These are phyloP conservation scores for Dryococelus australis DNA, from an alignment of 2,888 invertebrate species.

Conservation along the genomic window DNA sequence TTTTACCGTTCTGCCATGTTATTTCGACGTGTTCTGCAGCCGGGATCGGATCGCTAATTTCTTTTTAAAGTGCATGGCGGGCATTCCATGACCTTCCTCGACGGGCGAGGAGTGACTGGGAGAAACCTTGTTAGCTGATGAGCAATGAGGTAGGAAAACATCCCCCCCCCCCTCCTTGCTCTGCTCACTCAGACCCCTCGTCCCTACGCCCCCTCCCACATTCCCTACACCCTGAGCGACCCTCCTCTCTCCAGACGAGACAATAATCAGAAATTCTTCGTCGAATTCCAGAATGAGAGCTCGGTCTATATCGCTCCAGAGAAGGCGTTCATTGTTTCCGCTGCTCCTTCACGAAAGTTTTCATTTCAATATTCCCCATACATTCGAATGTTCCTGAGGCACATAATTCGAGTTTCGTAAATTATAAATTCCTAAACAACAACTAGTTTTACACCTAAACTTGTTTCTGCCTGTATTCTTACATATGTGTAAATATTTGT, in stretches of 20 bases:
- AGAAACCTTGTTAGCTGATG: conserved; percentile 43
- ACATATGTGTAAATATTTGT: too few relatives aligned
- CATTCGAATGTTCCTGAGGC: too few relatives aligned
- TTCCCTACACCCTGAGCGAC: neutral
- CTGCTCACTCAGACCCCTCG: neutral
- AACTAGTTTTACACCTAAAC: too few relatives aligned
- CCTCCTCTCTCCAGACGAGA: conserved; percentile 12
- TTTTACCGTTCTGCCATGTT: conserved; percentile 33
- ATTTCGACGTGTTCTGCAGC: conserved; percentile 45
- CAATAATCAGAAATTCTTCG: conserved; percentile 18
- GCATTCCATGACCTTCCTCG: conserved; percentile 31
- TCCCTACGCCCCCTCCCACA: neutral
- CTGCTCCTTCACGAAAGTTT: too few relatives aligned
- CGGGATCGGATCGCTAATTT: conserved; percentile 43
- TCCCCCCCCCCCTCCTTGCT: neutral
- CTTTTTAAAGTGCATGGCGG: conserved; percentile 46
- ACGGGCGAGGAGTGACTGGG: neutral
- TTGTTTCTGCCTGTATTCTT: too few relatives aligned
- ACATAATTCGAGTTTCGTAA: too few relatives aligned
- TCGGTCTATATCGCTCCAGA: neutral
- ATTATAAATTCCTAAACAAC: too few relatives aligned
- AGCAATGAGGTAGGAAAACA: conserved; percentile 42
- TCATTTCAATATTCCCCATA: too few relatives aligned
- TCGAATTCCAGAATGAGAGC: neutral
- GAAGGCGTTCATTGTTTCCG: too few relatives aligned